Evolutionary conservation across 2,888 invertebrate genomes (phyloP).

Genomic region (Dugesia japonica): DNA sequence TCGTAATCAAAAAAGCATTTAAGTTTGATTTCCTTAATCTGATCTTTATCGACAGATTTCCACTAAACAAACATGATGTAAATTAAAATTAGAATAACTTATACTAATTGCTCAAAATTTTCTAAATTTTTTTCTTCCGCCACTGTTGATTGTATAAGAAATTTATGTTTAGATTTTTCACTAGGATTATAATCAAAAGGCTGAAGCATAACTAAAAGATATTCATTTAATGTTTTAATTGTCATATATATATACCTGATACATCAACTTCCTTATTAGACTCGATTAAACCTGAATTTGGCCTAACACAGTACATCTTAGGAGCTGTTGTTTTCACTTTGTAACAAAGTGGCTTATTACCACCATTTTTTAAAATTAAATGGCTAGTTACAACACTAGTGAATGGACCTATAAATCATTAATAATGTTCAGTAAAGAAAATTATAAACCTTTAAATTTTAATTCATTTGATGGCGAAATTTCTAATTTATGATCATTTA

Average conservation of each 20-base stretch:
- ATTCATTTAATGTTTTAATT: neutral
- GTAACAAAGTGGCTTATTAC: neutral
- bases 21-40: neutral
- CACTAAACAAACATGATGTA: neutral
- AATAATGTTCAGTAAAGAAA: no score
- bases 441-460: neutral
- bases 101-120: neutral
- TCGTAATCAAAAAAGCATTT: neutral
- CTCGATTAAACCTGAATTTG: conserved; percentile 75
- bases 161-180: conserved; percentile 96
- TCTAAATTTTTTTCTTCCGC: neutral
- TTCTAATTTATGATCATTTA: neutral
- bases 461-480: neutral
- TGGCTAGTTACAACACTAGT: neutral
- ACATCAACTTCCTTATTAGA: conserved; percentile 63
- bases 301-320: conserved; percentile 93
- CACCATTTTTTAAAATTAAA: neutral
- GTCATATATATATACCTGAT: conserved; percentile 51
- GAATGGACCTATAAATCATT: neutral
- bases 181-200: conserved; percentile 76
- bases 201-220: conserved; percentile 65
- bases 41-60: neutral
- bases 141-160: conserved; percentile 69
- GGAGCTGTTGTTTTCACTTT: conserved; percentile 98
- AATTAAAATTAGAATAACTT: neutral